A percentile compares a stretch with the other conserved stretches of the same genome.
Evolutionary conservation across 2,113 vertebrate species (phyloP).

Genomic region (Nestor notabilis): DNA sequence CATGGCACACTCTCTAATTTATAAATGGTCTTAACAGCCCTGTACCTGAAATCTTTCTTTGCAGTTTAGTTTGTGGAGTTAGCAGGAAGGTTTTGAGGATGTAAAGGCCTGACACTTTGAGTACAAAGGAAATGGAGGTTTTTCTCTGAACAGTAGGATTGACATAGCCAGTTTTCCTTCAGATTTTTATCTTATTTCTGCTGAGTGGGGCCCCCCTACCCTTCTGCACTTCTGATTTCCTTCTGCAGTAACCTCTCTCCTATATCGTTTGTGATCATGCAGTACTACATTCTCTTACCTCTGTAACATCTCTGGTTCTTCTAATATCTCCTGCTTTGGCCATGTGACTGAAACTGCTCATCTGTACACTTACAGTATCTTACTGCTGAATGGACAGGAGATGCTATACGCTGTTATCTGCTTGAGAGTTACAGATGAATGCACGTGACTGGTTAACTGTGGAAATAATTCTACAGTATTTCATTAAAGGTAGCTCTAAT

Average conservation of each 20-base stretch:
- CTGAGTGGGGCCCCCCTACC: neutral
- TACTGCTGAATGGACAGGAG: neutral
- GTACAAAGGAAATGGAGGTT: neutral
- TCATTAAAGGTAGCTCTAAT: neutral
- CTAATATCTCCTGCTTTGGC: neutral
- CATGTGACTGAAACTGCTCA: rapidly evolving
- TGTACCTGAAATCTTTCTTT: neutral
- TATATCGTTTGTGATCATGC: neutral
- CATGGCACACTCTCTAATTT: neutral
- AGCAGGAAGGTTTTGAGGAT: neutral
- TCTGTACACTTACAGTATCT: rapidly evolving
- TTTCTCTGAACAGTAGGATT: neutral
- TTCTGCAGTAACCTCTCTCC: neutral
- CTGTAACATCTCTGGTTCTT: neutral
- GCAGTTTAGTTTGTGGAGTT: neutral
- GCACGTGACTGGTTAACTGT: neutral
- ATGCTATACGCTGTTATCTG: neutral
- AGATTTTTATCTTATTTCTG: neutral
- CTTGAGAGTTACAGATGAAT: neutral
- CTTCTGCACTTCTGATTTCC: neutral
- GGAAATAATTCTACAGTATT: neutral
- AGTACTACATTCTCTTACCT: neutral
- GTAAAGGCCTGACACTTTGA: neutral
- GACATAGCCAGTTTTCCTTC: neutral
- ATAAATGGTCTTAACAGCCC: neutral